A percentile compares a stretch with the other conserved stretches of the same genome.
These are phyloP conservation scores for Lacerta agilis DNA, from an alignment of 2,797 vertebrate genomes.

Conservation along the genomic window DNA sequence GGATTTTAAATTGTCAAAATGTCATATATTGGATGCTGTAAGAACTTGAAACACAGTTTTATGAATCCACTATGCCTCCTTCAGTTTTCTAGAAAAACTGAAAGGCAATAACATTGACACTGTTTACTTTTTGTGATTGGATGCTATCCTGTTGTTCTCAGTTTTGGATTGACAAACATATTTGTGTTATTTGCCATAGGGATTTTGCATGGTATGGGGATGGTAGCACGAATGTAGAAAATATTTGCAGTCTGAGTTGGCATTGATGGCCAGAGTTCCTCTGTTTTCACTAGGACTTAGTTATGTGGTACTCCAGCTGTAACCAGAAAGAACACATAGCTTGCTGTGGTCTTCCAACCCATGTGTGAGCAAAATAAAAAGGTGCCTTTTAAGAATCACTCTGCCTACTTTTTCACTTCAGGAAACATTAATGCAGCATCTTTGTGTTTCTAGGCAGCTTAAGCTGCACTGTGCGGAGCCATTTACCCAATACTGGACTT, in stretches of 20 bases:
- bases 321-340: no score
- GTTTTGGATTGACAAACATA: neutral
- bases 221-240: neutral
- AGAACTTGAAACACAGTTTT: neutral
- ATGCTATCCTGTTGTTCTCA: neutral
- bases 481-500: conserved; percentile 97
- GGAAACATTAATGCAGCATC: neutral
- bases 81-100: neutral
- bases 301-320: neutral
- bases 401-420: neutral
- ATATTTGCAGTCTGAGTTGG: neutral
- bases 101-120: neutral
- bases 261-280: neutral
- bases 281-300: neutral
- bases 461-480: conserved; percentile 92
- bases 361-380: neutral
- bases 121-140: neutral
- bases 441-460: conserved; percentile 84
- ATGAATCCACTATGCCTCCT: no score
- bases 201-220: neutral
- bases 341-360: no score
- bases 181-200: neutral
- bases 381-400: neutral
- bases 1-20: neutral
- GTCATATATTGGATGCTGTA: neutral